These are phyloP conservation scores for Nymphalis io DNA, from an alignment of 1,140 invertebrate genomes.

Conservation along the genomic window DNA sequence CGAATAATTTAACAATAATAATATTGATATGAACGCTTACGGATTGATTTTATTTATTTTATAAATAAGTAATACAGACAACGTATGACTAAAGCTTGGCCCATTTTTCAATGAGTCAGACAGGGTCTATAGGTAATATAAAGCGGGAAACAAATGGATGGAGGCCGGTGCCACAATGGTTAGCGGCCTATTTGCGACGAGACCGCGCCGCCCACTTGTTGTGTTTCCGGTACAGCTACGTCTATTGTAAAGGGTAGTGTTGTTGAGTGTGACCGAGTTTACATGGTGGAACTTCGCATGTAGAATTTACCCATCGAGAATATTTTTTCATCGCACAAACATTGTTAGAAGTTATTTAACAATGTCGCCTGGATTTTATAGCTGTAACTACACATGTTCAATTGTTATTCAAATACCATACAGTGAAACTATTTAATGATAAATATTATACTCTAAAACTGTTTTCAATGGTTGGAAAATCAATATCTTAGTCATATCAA, in stretches of 20 bases:
- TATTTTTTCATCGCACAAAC: neutral
- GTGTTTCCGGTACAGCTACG: slow-evolving; percentile 57
- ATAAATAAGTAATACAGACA: neutral
- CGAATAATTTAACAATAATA: too few relatives aligned
- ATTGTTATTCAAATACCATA: too few relatives aligned
- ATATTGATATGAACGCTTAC: too few relatives aligned
- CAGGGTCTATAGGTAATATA: slow-evolving; percentile 55
- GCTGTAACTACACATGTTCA: too few relatives aligned
- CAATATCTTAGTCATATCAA: too few relatives aligned
- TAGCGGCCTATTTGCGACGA: slow-evolving; percentile 69
- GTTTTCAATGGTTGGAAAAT: too few relatives aligned
- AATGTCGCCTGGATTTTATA: too few relatives aligned
- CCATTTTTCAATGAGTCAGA: slow-evolving; percentile 29
- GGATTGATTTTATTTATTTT: too few relatives aligned
- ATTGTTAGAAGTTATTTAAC: too few relatives aligned
- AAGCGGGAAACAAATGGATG: slow-evolving; percentile 53
- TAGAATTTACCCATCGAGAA: neutral
- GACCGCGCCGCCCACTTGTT: slow-evolving; percentile 70
- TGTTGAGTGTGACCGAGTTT: slow-evolving; percentile 57
- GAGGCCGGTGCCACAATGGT: slow-evolving; percentile 55
- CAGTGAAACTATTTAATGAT: neutral
- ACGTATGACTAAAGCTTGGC: slow-evolving; percentile 13
- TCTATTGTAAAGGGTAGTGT: slow-evolving; percentile 49
- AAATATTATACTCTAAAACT: neutral
- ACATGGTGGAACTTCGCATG: slow-evolving; percentile 42